Evolutionary conservation across 2,113 vertebrate species (phyloP).

Genomic region (Danionella cerebrum): DNA sequence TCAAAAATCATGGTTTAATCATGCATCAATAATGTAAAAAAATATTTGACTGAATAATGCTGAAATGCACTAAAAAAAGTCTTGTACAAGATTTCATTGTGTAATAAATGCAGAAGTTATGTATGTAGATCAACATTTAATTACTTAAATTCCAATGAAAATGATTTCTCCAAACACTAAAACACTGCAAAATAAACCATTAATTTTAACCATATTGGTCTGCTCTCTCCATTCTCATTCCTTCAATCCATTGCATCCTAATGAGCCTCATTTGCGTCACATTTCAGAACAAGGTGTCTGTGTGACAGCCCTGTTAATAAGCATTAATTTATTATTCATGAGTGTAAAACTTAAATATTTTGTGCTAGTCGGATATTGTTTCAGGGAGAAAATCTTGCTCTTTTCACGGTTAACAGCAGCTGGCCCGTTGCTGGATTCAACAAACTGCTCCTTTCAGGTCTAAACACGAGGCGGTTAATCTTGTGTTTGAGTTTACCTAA

Average conservation of each 20-base stretch:
- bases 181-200: background rate
- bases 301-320: constrained; percentile 22
- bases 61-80: too few relatives aligned
- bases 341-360: background rate
- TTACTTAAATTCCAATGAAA: too few relatives aligned
- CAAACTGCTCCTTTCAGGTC: constrained; percentile 17
- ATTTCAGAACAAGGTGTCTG: background rate
- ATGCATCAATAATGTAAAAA: too few relatives aligned
- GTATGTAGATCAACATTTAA: too few relatives aligned
- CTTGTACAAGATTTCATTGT: too few relatives aligned
- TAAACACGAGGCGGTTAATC: constrained; percentile 16
- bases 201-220: background rate
- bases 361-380: constrained; percentile 4
- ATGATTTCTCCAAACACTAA: background rate
- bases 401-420: constrained; percentile 19
- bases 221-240: background rate
- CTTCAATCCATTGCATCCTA: constrained; percentile 5
- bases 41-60: too few relatives aligned
- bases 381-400: background rate
- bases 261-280: background rate
- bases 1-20: too few relatives aligned
- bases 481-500: background rate
- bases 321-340: constrained; percentile 30
- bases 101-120: too few relatives aligned
- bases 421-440: constrained; percentile 20